Evolutionary conservation across 2,888 invertebrate species (phyloP), one percentile per base, ranked within the genome.

Genomic region (Hirtodrosophila cameraria): DNA sequence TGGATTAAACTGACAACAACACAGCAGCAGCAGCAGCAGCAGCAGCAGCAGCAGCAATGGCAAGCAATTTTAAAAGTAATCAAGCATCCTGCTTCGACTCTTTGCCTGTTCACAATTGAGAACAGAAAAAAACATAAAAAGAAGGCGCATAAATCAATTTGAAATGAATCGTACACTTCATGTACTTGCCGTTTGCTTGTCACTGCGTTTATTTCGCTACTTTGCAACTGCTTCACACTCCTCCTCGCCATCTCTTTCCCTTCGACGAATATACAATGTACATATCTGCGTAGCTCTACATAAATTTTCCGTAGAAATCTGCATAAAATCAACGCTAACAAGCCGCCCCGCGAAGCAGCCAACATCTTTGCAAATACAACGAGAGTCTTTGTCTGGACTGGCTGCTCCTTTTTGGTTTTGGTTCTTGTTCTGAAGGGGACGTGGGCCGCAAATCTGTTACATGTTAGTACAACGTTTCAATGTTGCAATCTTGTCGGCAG

Each of bases 241-340:
- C n/a, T n/a, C n/a, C n/a, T n/a, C n/a, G n/a, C n/a, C n/a, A n/a
- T 6, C 23, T 6, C 7, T 8, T 8, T 3, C 15, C 13, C 39
- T 2, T 55, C 33, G 35, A 8, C 36, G 33, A 53, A 55, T 60
- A 59, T 50, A 83, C 83, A 78, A 63, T 75, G 86, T 85, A n/a
- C n/a, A n/a, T n/a, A 67, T 74, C 66, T 58, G 83, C 61, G 61
- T 48, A 74, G 87, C 45, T 86, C 61, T 72, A 86, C 81, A 86
- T 83, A 82, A 83, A 87, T 87, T 80, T 75, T 74, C 71, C 52
- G 60, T 59, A 54, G 53, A 87, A 82, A 83, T 87, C 82, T 83
- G 85, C 82, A 83, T 87, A 87, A 83, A 87, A 88, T 83, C 86
- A 87, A 67, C 76, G 88, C 83, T 84, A 86, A 83, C 84, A 83